phyloP scores from a whole-genome alignment of 2,797 vertebrate species.

The Odontamblyopus lacepedii region DNA sequence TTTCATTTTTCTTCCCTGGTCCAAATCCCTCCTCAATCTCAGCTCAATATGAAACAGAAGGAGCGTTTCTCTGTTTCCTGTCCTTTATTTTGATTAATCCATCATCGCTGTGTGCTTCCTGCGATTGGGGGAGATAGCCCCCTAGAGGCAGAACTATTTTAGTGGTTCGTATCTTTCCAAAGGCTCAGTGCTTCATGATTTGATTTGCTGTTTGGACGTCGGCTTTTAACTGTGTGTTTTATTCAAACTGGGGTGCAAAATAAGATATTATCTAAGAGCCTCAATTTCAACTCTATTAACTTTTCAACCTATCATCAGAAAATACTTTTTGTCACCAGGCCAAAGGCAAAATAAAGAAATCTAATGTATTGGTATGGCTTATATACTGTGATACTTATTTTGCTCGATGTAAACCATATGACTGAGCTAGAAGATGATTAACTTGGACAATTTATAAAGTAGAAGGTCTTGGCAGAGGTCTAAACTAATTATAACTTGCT shows the following conservation, averaged over 20 bases:
- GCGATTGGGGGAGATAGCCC: slow-evolving; percentile 6
- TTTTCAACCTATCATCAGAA: too few relatives aligned
- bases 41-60: slow-evolving; percentile 9
- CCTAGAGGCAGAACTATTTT: slow-evolving; percentile 6
- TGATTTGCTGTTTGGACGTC: neutral
- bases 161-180: neutral
- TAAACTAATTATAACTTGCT: neutral
- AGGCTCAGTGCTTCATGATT: neutral
- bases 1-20: slow-evolving; percentile 6
- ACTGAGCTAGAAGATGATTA: neutral
- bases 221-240: neutral
- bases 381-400: neutral
- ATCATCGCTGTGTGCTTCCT: neutral
- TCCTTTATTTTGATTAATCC: slow-evolving; percentile 11
- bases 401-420: neutral
- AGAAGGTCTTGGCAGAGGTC: neutral
- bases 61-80: slow-evolving; percentile 1
- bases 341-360: too few relatives aligned
- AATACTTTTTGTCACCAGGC: too few relatives aligned
- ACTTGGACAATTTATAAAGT: neutral
- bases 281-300: neutral
- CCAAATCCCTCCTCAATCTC: slow-evolving; percentile 14
- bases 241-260: neutral
- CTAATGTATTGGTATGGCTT: too few relatives aligned
- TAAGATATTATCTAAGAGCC: neutral